Base-by-base conservation (phyloP, 2,797 vertebrate genomes). In the Furcifer pardalis region DNA sequence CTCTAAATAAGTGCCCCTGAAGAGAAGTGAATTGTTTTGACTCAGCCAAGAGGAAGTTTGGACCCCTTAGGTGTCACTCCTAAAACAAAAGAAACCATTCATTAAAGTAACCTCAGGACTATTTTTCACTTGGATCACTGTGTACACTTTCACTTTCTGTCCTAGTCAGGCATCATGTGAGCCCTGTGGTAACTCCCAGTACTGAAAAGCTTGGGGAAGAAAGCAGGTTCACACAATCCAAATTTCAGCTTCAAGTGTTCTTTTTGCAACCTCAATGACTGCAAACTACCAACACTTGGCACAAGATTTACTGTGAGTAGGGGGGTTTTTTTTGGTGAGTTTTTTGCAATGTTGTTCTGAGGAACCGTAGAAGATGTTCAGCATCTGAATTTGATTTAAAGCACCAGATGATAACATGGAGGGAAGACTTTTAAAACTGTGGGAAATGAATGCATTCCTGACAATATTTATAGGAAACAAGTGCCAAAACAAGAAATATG, bases 21-120 rank as follows among this genome's bases (percentile, higher is more conserved):
- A 86, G 83, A 78, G 56, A 88, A 87, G 82, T 87, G 69, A 89
- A 84, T 90, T 80, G 74, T 78, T 65, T 59, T 79, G 74, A 86
- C 32, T 42, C 2, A 79, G 69, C 15, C 46, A 85, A 89, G 72
- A 32, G 60, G 25, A 88, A 37, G 19, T 32, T 69, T 40, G 12
- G 78, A 84, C 13, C 19, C 63, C 60, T 79, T 60, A 81, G 27
- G 17, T 87, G 46, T 19, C 46, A 7, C n/a, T 83, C 72, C 7
- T 32, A 37, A 35, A 83, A 82, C 62, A 42, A 80, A 86, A 84
- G 44, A 13, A 4, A 1, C 32, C 37, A 81, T 82, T 79, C 84
- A 23, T 68, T 86, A 69, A 76, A 10, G 60, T 68, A 88, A 15
- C 66, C 65, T 78, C 72, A 85, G 30, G 15, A 76, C 40, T 15